phyloP scores from a whole-genome alignment of 2,113 vertebrate species.

The Acrocephalus kingi region DNA sequence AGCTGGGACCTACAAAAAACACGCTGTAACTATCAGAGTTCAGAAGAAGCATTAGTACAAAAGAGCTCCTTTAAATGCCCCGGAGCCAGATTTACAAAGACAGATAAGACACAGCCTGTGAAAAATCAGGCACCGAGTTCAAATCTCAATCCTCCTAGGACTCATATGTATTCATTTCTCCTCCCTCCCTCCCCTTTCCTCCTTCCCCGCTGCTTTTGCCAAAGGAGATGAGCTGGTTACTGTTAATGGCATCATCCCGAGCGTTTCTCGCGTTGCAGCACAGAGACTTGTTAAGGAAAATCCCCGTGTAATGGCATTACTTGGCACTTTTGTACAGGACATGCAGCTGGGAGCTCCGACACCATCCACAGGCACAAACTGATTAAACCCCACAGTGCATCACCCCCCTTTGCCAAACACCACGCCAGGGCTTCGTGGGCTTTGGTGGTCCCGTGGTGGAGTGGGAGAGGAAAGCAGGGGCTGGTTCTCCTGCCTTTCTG shows the following conservation, averaged over 20 bases:
- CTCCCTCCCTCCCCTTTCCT: not conserved
- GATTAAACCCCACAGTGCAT: not conserved
- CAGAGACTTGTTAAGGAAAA: not conserved
- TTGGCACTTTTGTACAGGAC: conserved; percentile 4
- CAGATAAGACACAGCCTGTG: not conserved
- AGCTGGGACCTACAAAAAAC: not conserved
- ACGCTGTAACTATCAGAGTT: not conserved
- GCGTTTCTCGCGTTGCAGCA: not conserved
- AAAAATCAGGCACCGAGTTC: not conserved
- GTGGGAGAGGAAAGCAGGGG: not conserved
- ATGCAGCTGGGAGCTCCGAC: not conserved
- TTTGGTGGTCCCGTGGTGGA: not conserved
- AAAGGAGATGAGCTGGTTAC: conserved; percentile 45
- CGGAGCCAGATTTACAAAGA: not conserved
- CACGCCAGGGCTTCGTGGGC: accelerated
- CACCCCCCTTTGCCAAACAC: not conserved
- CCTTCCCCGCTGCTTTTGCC: not conserved
- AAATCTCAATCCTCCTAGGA: conserved; percentile 17
- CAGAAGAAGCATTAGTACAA: not conserved
- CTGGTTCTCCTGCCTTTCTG: not conserved
- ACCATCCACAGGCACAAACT: not conserved
- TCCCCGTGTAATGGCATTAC: conserved; percentile 29
- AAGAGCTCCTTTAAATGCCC: not conserved
- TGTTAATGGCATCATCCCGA: conserved; percentile 16
- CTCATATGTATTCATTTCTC: conserved; percentile 1